A percentile compares a stretch with the other conserved stretches of the same genome.
Conservation (phyloP, 1,140 invertebrate genomes). For the Drosophila pseudoananassae region DNA sequence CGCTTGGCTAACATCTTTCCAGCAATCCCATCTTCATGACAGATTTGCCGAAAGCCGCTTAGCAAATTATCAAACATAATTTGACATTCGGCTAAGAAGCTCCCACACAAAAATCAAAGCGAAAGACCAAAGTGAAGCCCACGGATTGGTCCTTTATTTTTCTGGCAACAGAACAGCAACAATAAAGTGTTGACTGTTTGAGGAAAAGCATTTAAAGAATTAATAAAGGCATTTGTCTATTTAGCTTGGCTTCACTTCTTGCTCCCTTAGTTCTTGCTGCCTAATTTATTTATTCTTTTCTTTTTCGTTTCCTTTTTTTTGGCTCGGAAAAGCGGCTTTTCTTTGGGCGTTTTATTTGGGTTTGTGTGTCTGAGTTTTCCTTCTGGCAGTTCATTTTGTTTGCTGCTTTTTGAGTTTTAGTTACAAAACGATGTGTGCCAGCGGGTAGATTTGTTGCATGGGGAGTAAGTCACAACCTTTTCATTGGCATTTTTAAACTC, state of each 20-base stretch:
- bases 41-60: slow-evolving; percentile 30
- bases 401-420: slow-evolving; percentile 14
- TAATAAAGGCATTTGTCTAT: slow-evolving; percentile 21
- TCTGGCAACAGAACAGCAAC: neutral
- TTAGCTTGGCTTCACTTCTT: slow-evolving; percentile 5
- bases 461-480: neutral
- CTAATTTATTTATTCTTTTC: slow-evolving; percentile 28
- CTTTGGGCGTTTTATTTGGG: slow-evolving; percentile 2
- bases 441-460: neutral
- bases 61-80: slow-evolving; percentile 48
- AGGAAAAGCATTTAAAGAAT: slow-evolving; percentile 22
- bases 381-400: slow-evolving; percentile 30
- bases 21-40: slow-evolving; percentile 13
- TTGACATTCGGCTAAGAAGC: slow-evolving; percentile 20
- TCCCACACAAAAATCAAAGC: neutral
- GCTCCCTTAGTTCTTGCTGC: neutral
- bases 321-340: slow-evolving; percentile 18
- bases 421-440: neutral
- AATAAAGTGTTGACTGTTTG: slow-evolving; percentile 4
- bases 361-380: neutral
- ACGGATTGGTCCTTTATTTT: neutral
- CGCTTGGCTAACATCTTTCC: neutral
- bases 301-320: slow-evolving; percentile 8
- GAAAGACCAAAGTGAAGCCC: neutral
- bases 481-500: neutral